Conservation (phyloP, 1,140 invertebrate species). For the Zophobas atratus region DNA sequence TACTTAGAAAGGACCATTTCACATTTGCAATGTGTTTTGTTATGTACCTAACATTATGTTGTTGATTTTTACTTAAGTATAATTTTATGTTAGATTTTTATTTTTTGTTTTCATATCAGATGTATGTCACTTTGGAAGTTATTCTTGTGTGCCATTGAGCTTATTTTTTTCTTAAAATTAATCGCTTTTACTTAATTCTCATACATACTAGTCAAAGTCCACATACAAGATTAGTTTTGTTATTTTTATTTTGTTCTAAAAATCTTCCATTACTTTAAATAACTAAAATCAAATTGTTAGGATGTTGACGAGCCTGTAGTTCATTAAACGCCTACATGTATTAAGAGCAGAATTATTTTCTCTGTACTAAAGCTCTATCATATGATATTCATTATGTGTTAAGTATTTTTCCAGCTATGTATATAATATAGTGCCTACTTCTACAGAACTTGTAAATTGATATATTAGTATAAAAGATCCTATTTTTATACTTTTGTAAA, state of each 20-base stretch:
- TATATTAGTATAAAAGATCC: slow-evolving; percentile 32
- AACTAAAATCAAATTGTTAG: too few relatives aligned
- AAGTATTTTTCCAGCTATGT: slow-evolving; percentile 38
- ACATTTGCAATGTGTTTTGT: slow-evolving; percentile 34
- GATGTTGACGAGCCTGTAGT: too few relatives aligned
- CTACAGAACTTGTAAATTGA: slow-evolving; percentile 35
- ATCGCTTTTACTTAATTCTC: neutral
- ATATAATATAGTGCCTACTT: slow-evolving; percentile 45
- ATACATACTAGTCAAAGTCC: slow-evolving; percentile 22
- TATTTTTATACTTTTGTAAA: slow-evolving; percentile 54
- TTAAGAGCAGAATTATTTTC: too few relatives aligned
- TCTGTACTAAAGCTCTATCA: neutral
- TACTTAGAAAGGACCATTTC: slow-evolving; percentile 11
- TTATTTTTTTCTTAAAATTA: neutral
- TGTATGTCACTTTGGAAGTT: neutral
- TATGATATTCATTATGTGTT: slow-evolving; percentile 25
- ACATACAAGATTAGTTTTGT: neutral
- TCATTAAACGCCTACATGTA: too few relatives aligned
- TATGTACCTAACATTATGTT: slow-evolving; percentile 23
- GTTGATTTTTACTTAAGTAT: slow-evolving; percentile 33
- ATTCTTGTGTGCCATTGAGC: slow-evolving; percentile 9
- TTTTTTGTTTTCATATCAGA: neutral
- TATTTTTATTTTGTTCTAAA: too few relatives aligned
- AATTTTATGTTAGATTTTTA: slow-evolving; percentile 3
- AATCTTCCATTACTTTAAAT: too few relatives aligned